Evolutionary conservation across 2,797 vertebrate genomes (phyloP).

Genomic region (Pipistrellus nathusii): DNA sequence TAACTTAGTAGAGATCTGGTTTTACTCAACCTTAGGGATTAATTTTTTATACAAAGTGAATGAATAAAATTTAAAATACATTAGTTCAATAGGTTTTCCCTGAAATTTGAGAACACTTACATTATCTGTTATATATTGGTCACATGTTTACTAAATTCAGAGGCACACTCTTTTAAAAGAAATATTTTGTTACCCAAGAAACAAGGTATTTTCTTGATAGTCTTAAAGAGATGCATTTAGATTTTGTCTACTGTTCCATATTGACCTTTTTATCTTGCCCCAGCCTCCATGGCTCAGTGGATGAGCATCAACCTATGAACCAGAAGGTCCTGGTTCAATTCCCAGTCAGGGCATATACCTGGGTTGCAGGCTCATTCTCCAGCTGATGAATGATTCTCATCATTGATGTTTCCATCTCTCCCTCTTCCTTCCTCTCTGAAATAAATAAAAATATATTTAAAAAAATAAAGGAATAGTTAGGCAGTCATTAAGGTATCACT

Average conservation of each 20-base stretch:
- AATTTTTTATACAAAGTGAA: conserved; percentile 9
- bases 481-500: conserved; percentile 20
- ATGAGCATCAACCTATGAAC: no score
- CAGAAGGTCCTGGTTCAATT: no score
- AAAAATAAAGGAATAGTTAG: background rate
- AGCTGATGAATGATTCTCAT: no score
- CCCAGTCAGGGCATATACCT: no score
- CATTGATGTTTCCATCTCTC: no score
- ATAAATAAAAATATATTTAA: no score
- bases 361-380: no score
- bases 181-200: conserved; percentile 37
- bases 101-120: conserved; percentile 20
- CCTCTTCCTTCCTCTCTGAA: no score
- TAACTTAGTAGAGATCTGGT: background rate
- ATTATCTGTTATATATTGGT: background rate
- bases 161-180: conserved; percentile 34
- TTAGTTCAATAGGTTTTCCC: conserved; percentile 12
- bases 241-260: conserved; percentile 1
- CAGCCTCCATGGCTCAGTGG: no score
- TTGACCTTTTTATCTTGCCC: background rate
- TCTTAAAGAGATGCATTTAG: conserved; percentile 39
- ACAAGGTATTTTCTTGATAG: background rate
- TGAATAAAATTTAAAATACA: background rate
- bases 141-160: conserved; percentile 15
- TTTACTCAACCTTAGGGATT: conserved; percentile 35